phyloP scores from a whole-genome alignment of 2,797 vertebrate genomes.

The Cryptoblepharus egeriae region DNA sequence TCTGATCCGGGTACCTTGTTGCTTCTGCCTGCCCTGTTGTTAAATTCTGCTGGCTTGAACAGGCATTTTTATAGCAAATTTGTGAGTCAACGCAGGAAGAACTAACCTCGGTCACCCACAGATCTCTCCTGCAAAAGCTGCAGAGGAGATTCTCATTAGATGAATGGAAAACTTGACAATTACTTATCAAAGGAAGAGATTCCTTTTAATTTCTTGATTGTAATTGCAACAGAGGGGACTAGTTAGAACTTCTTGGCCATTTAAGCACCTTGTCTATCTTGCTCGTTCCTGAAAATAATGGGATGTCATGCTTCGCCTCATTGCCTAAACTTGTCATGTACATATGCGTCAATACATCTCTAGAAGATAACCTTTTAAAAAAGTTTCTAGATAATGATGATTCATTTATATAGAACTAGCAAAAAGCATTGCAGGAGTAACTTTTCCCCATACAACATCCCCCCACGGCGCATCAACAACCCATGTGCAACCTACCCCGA shows the following conservation, averaged over 20 bases:
- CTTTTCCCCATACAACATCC: too few species aligned
- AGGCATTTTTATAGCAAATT: slow-evolving; percentile 87
- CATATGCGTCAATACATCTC: too few species aligned
- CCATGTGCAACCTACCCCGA: too few species aligned
- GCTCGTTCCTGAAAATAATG: background rate
- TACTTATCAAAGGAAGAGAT: slow-evolving; percentile 74
- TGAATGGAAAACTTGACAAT: slow-evolving; percentile 74
- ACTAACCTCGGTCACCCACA: slow-evolving; percentile 86
- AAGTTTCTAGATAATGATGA: too few species aligned
- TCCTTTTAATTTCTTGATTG: slow-evolving; percentile 81
- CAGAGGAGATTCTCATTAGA: slow-evolving; percentile 84
- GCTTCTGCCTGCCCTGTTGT: slow-evolving; percentile 39
- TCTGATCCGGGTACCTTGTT: slow-evolving; percentile 60
- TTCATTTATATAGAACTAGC: too few species aligned
- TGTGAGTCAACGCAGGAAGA: slow-evolving; percentile 84
- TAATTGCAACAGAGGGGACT: slow-evolving; percentile 71
- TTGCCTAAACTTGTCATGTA: background rate
- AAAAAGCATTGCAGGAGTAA: too few species aligned
- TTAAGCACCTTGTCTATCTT: slow-evolving; percentile 29
- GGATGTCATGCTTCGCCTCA: fast-evolving
- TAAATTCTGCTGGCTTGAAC: slow-evolving; percentile 66
- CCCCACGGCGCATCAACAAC: too few species aligned
- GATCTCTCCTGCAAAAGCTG: slow-evolving; percentile 85
- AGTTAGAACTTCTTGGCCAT: slow-evolving; percentile 64
- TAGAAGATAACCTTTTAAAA: too few species aligned